Evolutionary conservation across 2,888 invertebrate species (phyloP), one percentile per base, ranked within the genome.

Genomic region (Dione juno): DNA sequence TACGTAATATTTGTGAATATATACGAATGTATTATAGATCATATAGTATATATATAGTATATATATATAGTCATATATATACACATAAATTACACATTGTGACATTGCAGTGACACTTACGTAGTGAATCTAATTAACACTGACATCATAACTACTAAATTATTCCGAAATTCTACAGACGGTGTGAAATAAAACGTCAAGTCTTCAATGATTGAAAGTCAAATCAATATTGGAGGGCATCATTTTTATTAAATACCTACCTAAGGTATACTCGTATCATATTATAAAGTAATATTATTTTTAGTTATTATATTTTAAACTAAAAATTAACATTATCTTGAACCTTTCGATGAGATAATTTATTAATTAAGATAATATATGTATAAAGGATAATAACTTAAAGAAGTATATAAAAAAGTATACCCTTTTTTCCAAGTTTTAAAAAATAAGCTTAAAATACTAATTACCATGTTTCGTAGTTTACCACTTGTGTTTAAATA

Each of bases 131-230:
- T 57, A 16, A 57, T 57, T 57, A 37, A n/a, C 54, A 57, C 37
- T 10, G 0, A 5, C 1, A 37, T 37, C 37, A 16, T 57, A 37
- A 57, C 16, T 57, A 11, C 0, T n/a, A 37, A 16, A 16, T 37
- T 37, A 57, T 37, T 57, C 54, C 54, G 54, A 57, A 37, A 57
- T 16, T 37, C n/a, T 57, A 37, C 9, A 53, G 5, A 35, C 35
- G n/a, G 54, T 57, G 54, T 57, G 16, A 57, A 37, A 37, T 16
- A 35, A 16, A 37, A 21, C 3, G 37, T 37, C 54, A 16, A n/a
- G 6, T 37, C 54, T 54, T n/a, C 10, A 37, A 14, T 13, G 28
- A 28, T 53, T 53, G 53, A 14, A 54, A 35, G 35, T 54, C n/a
- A 54, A 54, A 54, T 10, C 28, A n/a, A n/a, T n/a, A 45, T 16